Percentiles rank a stretch among this genome's conserved stretches.
phyloP scores from a whole-genome alignment of 2,113 vertebrate genomes.

The Neolamprologus kungweensis region DNA sequence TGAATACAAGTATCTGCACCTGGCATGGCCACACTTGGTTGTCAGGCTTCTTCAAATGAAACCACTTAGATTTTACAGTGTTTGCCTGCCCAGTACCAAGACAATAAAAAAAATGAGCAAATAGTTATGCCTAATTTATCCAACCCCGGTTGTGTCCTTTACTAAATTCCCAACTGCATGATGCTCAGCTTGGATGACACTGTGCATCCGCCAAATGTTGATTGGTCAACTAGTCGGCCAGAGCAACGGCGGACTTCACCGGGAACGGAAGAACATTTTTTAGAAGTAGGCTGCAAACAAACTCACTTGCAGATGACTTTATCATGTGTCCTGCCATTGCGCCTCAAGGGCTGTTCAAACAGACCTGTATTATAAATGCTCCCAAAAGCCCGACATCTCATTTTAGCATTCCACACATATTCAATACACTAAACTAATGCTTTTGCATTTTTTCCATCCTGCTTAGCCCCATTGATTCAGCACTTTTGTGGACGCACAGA shows the following conservation, averaged over 20 bases:
- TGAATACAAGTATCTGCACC: neutral
- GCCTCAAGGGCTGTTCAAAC: neutral
- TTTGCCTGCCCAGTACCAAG: neutral
- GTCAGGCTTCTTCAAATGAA: neutral
- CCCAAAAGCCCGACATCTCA: neutral
- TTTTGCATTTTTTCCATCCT: neutral
- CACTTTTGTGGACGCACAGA: neutral
- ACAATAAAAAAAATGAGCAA: neutral
- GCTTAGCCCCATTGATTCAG: neutral
- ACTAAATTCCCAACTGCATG: neutral
- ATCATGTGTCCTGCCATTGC: neutral
- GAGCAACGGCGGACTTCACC: fast-evolving
- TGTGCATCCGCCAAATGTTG: fast-evolving
- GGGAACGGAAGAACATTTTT: neutral
- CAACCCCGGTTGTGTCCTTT: neutral
- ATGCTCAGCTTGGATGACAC: neutral
- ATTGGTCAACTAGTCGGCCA: neutral
- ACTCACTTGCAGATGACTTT: neutral
- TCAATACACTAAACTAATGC: neutral
- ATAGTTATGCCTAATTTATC: neutral
- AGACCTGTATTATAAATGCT: neutral
- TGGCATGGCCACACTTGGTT: neutral
- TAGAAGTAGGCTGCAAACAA: neutral
- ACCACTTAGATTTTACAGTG: neutral
- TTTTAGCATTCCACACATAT: neutral